phyloP scores from a whole-genome alignment of 2,888 invertebrate genomes.

The Tryphoninae sp. region DNA sequence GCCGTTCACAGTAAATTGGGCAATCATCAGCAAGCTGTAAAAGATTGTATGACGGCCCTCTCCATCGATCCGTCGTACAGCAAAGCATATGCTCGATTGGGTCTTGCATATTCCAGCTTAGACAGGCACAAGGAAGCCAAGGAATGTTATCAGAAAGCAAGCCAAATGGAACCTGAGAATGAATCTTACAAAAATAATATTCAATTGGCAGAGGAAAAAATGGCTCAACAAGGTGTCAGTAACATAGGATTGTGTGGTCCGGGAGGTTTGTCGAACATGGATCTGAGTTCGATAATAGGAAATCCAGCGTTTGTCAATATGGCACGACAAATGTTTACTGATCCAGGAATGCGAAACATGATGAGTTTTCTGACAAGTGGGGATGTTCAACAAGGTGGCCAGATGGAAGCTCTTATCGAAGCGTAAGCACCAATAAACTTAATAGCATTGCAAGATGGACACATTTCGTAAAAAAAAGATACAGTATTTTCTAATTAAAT shows the following conservation, averaged over 20 bases:
- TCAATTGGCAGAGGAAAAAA: constrained; percentile 89
- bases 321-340: constrained; percentile 92
- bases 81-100: constrained; percentile 97
- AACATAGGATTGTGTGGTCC: constrained; percentile 71
- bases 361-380: constrained; percentile 85
- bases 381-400: constrained; percentile 73
- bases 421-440: constrained; percentile 80
- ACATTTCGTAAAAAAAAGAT: neutral
- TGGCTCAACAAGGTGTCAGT: constrained; percentile 74
- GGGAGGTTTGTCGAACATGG: constrained; percentile 77
- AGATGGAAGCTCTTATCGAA: constrained; percentile 82
- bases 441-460: neutral
- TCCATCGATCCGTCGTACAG: constrained; percentile 95
- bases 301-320: constrained; percentile 93
- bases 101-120: constrained; percentile 91
- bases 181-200: constrained; percentile 94
- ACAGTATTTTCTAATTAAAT: neutral
- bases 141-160: constrained; percentile 92
- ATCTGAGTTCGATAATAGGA: constrained; percentile 87
- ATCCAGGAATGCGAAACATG: constrained; percentile 91
- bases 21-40: constrained; percentile 91
- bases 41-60: constrained; percentile 95
- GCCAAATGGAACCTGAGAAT: constrained; percentile 95
- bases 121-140: constrained; percentile 92
- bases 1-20: constrained; percentile 96